Base-by-base conservation (phyloP, 2,113 vertebrate species). In the Silurus asotus region DNA sequence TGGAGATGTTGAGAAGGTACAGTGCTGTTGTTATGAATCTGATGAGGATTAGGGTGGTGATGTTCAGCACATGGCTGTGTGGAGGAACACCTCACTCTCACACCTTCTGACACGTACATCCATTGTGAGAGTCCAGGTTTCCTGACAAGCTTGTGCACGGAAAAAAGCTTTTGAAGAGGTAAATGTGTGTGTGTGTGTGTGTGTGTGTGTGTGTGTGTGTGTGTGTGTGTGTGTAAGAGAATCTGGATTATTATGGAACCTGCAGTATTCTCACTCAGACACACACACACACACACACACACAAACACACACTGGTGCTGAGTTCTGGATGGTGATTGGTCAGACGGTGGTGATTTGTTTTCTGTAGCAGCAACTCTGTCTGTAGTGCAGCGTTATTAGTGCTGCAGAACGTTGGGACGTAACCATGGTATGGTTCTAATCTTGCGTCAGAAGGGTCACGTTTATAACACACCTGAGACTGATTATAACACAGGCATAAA, bases 161-260 rank as follows among this genome's bases (percentile, higher is more conserved):
- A 3, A 25, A 13, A 67, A 67, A 14, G 64, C n/a, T 14, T 67
- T 67, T 67, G 2, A 67, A 67, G 64, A 67, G 64, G 25, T 81
- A 25, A 37, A 53, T 37, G 53, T 53, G 72, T 83, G 70, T 28
- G 83, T 62, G 76, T 69, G 67, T 45, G 51, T 84, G 48, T 49
- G 28, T 37, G 28, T 37, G 28, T 56, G 55, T 56, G 55, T 56
- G 55, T 56, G 55, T 56, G 55, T 56, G 55, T 56, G 55, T 56
- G 55, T 2, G 55, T 2, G 55, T 2, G 55, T 56, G 55, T 2
- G 55, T 2, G 55, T 2, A 3, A 8, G 55, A 8, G 55, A 37
- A 37, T 37, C 28, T 37, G 28, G 28, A 37, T 61, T 61, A 17
- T 61, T 61, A 17, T 20, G 59, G 19, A 61, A 61, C 17, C 59